Evolutionary conservation across 2,888 invertebrate species (phyloP).

Genomic region (Drepanosiphum platanoidis): DNA sequence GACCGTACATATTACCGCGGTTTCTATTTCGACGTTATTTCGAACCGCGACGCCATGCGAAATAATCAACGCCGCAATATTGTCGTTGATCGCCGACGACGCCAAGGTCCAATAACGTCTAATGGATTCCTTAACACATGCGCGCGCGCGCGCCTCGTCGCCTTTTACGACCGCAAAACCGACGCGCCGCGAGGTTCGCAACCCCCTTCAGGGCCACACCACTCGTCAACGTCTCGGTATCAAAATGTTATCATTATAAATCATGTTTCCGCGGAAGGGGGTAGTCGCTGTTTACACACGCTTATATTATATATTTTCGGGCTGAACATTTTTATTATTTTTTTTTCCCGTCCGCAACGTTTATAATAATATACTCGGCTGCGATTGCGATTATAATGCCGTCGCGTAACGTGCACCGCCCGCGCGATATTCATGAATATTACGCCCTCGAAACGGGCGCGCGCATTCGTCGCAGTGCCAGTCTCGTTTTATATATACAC

Average conservation of each 20-base stretch:
- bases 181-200: neutral
- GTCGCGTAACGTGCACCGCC: neutral
- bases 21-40: neutral
- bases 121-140: neutral
- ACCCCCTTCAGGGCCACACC: neutral
- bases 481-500: too few species aligned
- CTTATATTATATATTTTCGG: neutral
- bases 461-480: too few species aligned
- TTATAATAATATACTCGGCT: too few species aligned
- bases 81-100: too few species aligned
- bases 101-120: conserved; percentile 22
- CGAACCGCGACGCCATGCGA: neutral
- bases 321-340: neutral
- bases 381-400: too few species aligned
- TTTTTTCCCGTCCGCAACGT: too few species aligned
- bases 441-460: too few species aligned
- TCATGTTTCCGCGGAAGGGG: neutral
- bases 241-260: neutral
- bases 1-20: neutral
- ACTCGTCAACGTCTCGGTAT: neutral
- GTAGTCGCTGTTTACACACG: neutral
- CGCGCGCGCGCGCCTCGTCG: neutral
- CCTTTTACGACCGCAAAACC: neutral
- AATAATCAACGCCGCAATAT: too few species aligned
- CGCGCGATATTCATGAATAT: neutral